phyloP scores from a whole-genome alignment of 2,888 invertebrate genomes.

The Atrina japonica region DNA sequence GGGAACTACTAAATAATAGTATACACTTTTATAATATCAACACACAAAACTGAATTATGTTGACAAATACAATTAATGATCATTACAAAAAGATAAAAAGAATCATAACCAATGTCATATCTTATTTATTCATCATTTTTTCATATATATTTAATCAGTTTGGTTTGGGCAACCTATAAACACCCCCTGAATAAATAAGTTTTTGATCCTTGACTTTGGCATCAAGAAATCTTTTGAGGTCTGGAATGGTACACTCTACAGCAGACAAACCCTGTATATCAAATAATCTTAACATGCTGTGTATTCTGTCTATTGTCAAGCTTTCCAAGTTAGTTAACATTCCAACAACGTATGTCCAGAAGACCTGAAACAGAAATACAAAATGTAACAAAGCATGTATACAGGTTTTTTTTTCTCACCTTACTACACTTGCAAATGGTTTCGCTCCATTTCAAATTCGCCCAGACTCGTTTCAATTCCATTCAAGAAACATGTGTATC shows the following conservation, averaged over 20 bases:
- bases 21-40: too few species aligned
- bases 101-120: too few species aligned
- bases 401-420: too few species aligned
- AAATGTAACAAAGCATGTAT: too few species aligned
- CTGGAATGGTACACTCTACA: constrained; percentile 92
- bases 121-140: not conserved
- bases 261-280: constrained; percentile 94
- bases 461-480: too few species aligned
- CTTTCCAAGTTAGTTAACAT: constrained; percentile 98
- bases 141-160: constrained; percentile 32
- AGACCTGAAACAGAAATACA: constrained; percentile 83
- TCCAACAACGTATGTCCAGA: constrained; percentile 98
- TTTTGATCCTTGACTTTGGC: constrained; percentile 95
- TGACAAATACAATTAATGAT: too few species aligned
- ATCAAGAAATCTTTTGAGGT: constrained; percentile 93
- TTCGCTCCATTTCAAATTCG: too few species aligned
- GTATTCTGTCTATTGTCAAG: constrained; percentile 94
- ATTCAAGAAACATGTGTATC: too few species aligned
- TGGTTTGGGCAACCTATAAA: constrained; percentile 88
- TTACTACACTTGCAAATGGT: too few species aligned
- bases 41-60: too few species aligned
- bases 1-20: too few species aligned
- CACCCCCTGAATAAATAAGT: constrained; percentile 90
- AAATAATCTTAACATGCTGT: constrained; percentile 98
- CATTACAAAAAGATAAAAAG: too few species aligned